A percentile compares a stretch with the other conserved stretches of the same genome.
phyloP scores from a whole-genome alignment of 2,797 vertebrate genomes.

The Sebastiscus albofasciatus region DNA sequence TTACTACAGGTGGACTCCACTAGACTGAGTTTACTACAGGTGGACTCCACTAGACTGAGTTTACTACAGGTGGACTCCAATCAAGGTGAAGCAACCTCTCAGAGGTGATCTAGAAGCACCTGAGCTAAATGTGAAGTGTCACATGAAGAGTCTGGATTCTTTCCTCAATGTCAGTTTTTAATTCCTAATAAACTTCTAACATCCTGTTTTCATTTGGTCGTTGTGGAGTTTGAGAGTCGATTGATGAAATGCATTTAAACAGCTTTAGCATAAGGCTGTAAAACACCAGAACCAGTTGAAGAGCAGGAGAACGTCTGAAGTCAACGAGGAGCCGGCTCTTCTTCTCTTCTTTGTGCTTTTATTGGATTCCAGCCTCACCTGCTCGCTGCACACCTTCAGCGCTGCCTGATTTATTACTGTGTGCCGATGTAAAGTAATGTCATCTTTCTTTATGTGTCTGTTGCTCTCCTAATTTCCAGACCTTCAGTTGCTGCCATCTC shows the following conservation, averaged over 20 bases:
- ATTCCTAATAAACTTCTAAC: too few species aligned
- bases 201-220: too few species aligned
- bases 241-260: too few species aligned
- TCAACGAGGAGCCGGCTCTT: not conserved
- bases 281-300: not conserved
- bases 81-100: not conserved
- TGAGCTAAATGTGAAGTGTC: too few species aligned
- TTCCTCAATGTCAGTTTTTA: too few species aligned
- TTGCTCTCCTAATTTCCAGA: conserved; percentile 12
- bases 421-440: conserved; percentile 2
- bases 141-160: too few species aligned
- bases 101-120: too few species aligned
- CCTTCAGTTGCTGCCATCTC: conserved; percentile 22
- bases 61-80: not conserved
- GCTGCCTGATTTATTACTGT: conserved; percentile 20
- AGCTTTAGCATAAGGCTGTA: too few species aligned
- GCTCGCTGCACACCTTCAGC: not conserved
- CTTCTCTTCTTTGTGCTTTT: not conserved
- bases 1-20: too few species aligned
- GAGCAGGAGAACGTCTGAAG: not conserved
- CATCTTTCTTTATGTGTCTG: conserved; percentile 29
- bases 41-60: too few species aligned
- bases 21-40: too few species aligned
- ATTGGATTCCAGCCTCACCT: conserved; percentile 16
- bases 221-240: too few species aligned